Conservation (phyloP, 2,888 invertebrate genomes). For the Pherbina coryleti region DNA sequence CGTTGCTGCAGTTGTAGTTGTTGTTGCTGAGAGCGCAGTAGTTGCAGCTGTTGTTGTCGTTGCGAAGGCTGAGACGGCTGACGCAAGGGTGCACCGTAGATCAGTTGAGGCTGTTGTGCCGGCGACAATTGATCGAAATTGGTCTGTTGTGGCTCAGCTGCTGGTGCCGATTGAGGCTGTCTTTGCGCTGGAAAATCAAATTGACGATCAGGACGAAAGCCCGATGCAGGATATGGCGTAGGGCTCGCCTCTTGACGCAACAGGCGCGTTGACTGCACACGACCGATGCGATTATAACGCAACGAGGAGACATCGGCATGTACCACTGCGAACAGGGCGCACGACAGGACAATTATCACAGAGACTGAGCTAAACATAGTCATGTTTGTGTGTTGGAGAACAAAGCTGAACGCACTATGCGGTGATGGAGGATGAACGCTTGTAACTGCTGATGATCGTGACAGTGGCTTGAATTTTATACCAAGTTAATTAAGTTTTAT, state of each 20-base stretch:
- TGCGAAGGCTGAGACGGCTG: not conserved
- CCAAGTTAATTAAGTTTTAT: slow-evolving; percentile 3
- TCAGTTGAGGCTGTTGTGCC: slow-evolving; percentile 34
- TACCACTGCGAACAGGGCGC: slow-evolving; percentile 39
- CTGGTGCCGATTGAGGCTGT: slow-evolving; percentile 1
- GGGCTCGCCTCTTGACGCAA: slow-evolving; percentile 36
- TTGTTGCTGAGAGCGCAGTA: not conserved
- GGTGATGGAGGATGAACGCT: not conserved
- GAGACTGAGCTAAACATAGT: not conserved
- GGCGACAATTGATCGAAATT: slow-evolving; percentile 21
- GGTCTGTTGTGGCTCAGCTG: slow-evolving; percentile 36
- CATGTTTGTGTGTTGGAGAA: too few relatives aligned
- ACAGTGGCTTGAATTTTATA: slow-evolving; percentile 31
- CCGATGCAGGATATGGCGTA: slow-evolving; percentile 54
- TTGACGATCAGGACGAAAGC: slow-evolving; percentile 57
- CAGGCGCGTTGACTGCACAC: slow-evolving; percentile 46
- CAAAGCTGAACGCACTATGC: slow-evolving; percentile 9
- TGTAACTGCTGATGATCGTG: slow-evolving; percentile 32
- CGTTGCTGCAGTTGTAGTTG: not conserved
- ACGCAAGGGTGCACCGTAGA: slow-evolving; percentile 50
- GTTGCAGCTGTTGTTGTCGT: not conserved
- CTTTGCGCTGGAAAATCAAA: slow-evolving; percentile 48
- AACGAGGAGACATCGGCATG: slow-evolving; percentile 47
- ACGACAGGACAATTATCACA: slow-evolving; percentile 1
- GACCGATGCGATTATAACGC: slow-evolving; percentile 45